Evolutionary conservation across 2,888 invertebrate species (phyloP).

Genomic region (Thera obeliscata): DNA sequence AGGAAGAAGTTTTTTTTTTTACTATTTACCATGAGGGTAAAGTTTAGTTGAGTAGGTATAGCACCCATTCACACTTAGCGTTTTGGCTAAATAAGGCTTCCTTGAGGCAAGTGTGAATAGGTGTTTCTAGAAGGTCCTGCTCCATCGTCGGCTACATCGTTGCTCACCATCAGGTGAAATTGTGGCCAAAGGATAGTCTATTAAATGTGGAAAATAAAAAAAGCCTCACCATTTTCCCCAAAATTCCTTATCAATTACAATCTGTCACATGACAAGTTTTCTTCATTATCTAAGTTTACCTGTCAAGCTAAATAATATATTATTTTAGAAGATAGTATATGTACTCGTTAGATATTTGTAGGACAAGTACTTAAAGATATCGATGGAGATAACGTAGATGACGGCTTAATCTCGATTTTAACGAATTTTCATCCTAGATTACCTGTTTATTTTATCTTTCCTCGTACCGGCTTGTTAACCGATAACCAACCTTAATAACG

Average conservation of each 20-base stretch:
- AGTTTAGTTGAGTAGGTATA: too few relatives aligned
- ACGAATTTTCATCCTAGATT: constrained; percentile 76
- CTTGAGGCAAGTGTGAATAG: too few relatives aligned
- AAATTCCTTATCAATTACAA: constrained; percentile 46
- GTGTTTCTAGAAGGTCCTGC: too few relatives aligned
- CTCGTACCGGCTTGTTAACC: constrained; percentile 25
- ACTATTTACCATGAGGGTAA: too few relatives aligned
- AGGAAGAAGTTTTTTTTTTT: too few relatives aligned
- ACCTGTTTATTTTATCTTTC: constrained; percentile 52
- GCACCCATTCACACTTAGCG: too few relatives aligned
- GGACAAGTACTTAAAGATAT: constrained; percentile 72
- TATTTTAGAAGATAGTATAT: constrained; percentile 50
- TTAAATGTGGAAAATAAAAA: neutral
- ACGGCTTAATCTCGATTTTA: constrained; percentile 82
- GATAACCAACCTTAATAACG: constrained; percentile 43
- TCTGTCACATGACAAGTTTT: constrained; percentile 61
- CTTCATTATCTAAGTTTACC: constrained; percentile 59
- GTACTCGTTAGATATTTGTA: constrained; percentile 69
- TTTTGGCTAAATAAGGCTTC: too few relatives aligned
- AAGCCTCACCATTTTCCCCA: constrained; percentile 1
- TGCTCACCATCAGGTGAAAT: too few relatives aligned
- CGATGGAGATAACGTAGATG: constrained; percentile 75
- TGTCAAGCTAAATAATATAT: constrained; percentile 71
- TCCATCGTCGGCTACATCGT: too few relatives aligned
- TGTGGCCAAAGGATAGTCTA: too few relatives aligned